Base-by-base conservation (phyloP, 53 echinoderm and acorn worm species). In the Actinopyga echinites region DNA sequence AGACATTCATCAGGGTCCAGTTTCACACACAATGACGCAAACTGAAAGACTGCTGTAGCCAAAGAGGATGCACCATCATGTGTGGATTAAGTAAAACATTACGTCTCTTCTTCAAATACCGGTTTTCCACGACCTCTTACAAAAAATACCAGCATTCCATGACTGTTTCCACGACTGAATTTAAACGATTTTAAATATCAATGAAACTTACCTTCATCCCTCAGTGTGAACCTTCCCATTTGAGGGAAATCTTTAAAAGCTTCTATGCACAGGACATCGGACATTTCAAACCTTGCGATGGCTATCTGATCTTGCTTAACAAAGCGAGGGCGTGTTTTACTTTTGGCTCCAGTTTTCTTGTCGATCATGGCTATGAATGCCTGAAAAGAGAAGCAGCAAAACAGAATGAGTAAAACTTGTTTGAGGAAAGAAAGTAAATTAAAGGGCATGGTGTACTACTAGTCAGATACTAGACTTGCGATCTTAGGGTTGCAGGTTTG, bases 301-400 rank as follows among this genome's bases (percentile, higher is more conserved):
- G 93, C 99, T 5, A 99, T 79, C 89, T 99, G 99, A 57, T 99
- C 99, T 82, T 94, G 99, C 80, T 99, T 99, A 82, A 99, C 90
- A 77, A 95, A 99, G 30, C 99, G 94, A 11, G 99, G 94, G 45
- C 87, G 87, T 64, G 80, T 80, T 88, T 99, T 99, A 56, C 64
- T 87, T 55, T 71, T 92, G 24, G 57, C 64, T 31, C 99, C 92
- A 6, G 94, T 87, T 87, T 95, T 99, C 91, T 90, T 92, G 87
- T 99, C 99, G 25, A 99, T 89, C 58, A 93, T 64, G 64, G 91
- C 97, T 30, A 96, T 83, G 42, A 96, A 80, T 81, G 84, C 84
- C 97, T 96, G 83, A 36, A 56, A 17, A 59, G 37, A 21, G 28
- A 58, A 69, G 22, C 5, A 57, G 42, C 10, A 52, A 30, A 49